Evolutionary conservation across 92 coral and sea anemone genomes (phyloP), one percentile per base, ranked within the genome.

Genomic region (Phenganax marumi): DNA sequence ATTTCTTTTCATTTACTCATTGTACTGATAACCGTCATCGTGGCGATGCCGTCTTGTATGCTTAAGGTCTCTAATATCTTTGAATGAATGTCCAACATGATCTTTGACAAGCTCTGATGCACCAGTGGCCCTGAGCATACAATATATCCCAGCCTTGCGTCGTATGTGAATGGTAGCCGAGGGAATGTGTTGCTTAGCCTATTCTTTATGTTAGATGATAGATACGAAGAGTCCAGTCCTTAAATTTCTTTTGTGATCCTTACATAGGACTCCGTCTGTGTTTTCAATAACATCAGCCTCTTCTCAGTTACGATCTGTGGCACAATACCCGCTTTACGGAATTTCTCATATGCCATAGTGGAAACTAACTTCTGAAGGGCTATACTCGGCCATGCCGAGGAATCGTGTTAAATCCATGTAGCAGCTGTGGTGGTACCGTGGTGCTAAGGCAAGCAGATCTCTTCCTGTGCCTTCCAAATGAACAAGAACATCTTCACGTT

Each of bases 121-220:
- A 71, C 54, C 48, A 71, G 48, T 71, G 57, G 76, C 76, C 76
- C 70, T 39, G 76, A 71, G 57, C 48, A 71, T 39, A 71, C 76
- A 46, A 71, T 71, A 71, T 71, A 71, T 39, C 76, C 76, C 76
- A 46, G 39, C 48, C 55, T 71, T 1, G 76, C 4, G 17, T 71
- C 76, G 48, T n/a, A n/a, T n/a, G n/a, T n/a, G n/a, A n/a, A n/a
- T n/a, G n/a, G n/a, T n/a, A n/a, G n/a, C n/a, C n/a, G n/a, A n/a
- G n/a, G n/a, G n/a, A n/a, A n/a, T n/a, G n/a, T n/a, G n/a, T n/a
- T n/a, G n/a, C n/a, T n/a, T 71, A 47, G 54, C 76, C 76, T 71
- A 18, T 71, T 71, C 56, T 71, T 71, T 16, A 71, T 52, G 57
- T 71, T 71, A 24, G 54, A 71, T 52, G 76, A 71, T 52, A 25